Evolutionary conservation across 2,888 invertebrate species (phyloP), one percentile per base, ranked within the genome.

Genomic region (Drosophila hamatofila): DNA sequence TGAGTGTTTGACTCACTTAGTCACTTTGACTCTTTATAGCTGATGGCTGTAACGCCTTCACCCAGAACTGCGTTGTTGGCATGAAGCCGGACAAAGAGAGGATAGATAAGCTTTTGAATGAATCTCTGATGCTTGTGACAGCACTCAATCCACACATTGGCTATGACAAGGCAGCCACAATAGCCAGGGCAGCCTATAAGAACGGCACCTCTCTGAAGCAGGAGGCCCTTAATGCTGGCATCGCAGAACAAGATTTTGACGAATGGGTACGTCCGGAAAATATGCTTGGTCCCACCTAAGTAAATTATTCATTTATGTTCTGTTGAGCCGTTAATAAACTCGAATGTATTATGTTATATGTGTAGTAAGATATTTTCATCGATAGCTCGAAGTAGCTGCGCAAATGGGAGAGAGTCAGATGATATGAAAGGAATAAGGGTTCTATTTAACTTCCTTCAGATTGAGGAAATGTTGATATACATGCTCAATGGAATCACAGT

Each of bases 61-160:
- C 96, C 59, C 95, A 95, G 78, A 96, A 97, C 93, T 98, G 98
- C 91, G 96, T 98, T 0, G 93, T 93, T n/a, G 97, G 97, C 72
- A 97, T 97, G 87, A 93, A 94, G 74, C 95, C 97, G 0, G 97
- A 97, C 92, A 94, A 93, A 51, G 95, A 95, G 0, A 94, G 95
- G 52, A 98, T 99, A 81, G 92, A 94, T 4, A 96, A 96, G 93
- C 95, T 97, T 52, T 94, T 98, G 94, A 95, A 96, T 71, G 97
- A 98, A 91, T 98, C 98, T 5, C 95, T 99, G 68, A 99, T 99
- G 98, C 94, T 99, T 88, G 99, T 98, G 70, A 99, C 99, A 0
- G 98, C 98, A 0, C 95, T 99, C 65, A 98, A 98, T 93, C 97
- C 98, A 0, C 97, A 98, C 92, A 98, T 99, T 90, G 99, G 98